Base-by-base conservation (phyloP, 30 jellyfish, hydroid and myxozoan genomes). In the Sanderia malayensis region DNA sequence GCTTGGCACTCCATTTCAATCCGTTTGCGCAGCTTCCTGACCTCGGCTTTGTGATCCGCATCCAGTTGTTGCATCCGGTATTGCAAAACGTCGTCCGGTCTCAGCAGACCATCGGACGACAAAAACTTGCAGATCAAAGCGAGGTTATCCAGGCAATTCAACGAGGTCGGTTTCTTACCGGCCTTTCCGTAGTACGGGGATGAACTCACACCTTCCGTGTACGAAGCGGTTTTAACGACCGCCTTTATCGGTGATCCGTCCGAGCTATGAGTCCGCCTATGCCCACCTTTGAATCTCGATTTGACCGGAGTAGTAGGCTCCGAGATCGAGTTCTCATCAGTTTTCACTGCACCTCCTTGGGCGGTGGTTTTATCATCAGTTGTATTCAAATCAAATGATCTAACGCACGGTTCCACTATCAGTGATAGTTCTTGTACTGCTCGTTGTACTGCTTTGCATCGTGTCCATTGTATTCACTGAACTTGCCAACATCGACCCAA, bases 1-100 rank as follows among this genome's bases (percentile, higher is more conserved):
- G 94, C 93, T 61, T 89, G 88, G 1, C 95, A 44, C 52, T 90
- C 97, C 19, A 63, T 13, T 47, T 90, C 97, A 31, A 90, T 29
- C 61, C 83, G 71, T 68, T 66, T 90, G 25, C 76, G 94, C 71
- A 83, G 57, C 31, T 82, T 90, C 3, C 59, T 28, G 20, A 90
- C 34, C 31, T 90, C 97, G 11, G 44, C 68, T 18, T 68, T 59
- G 60, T 90, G 95, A 18, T 79, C 87, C 13, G 20, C 29, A 6
- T 78, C 86, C 0, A 90, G 49, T 25, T 76, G 91, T n/a, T 71
- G 73, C 34, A 90, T 31, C 23, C 93, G 58, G 33, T 73, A 60
- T 24, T 83, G 94, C n/a, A 70, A 57, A 17, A 60, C 57, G 55
- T 80, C 84, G 24, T 71, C 91, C 7, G 91, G 58, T 23, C 33